phyloP scores from a whole-genome alignment of 37 sponge, comb jelly and placozoan genomes.

The Agelas oroides region DNA sequence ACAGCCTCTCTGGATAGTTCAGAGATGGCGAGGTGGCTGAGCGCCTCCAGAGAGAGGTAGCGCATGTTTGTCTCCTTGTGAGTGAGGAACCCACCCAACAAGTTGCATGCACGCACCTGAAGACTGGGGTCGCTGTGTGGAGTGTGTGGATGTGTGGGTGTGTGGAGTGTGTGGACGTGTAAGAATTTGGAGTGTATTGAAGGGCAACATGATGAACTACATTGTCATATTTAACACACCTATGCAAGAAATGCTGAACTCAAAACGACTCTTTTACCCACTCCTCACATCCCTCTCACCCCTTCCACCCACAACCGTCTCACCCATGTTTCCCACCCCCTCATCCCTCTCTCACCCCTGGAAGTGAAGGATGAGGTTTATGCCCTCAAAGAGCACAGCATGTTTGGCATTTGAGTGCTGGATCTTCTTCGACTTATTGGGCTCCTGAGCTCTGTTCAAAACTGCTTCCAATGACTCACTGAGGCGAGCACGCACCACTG shows the following conservation, averaged over 20 bases:
- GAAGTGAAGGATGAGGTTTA: constrained; percentile 94
- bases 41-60: constrained; percentile 90
- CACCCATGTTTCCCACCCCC: no score
- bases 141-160: constrained; percentile 4
- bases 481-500: constrained; percentile 72
- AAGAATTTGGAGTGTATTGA: no score
- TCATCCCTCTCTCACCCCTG: constrained; percentile 67
- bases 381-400: constrained; percentile 94
- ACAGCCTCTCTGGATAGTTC: constrained; percentile 90
- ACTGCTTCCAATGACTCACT: constrained; percentile 88
- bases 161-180: background rate
- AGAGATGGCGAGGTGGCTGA: constrained; percentile 82
- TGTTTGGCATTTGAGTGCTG: constrained; percentile 96
- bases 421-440: constrained; percentile 92
- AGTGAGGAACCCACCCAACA: constrained; percentile 84
- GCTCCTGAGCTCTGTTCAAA: constrained; percentile 90
- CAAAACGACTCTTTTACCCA: no score
- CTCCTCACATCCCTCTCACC: no score
- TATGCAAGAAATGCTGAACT: no score
- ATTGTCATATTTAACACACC: no score
- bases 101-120: constrained; percentile 89
- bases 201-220: background rate
- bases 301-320: no score
- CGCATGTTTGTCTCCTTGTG: constrained; percentile 91
- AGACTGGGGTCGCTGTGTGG: constrained; percentile 81